A percentile compares a stretch with the other conserved stretches of the same genome.
These are phyloP conservation scores for Chunga burmeisteri DNA, from an alignment of 2,113 vertebrate genomes.

Conservation along the genomic window DNA sequence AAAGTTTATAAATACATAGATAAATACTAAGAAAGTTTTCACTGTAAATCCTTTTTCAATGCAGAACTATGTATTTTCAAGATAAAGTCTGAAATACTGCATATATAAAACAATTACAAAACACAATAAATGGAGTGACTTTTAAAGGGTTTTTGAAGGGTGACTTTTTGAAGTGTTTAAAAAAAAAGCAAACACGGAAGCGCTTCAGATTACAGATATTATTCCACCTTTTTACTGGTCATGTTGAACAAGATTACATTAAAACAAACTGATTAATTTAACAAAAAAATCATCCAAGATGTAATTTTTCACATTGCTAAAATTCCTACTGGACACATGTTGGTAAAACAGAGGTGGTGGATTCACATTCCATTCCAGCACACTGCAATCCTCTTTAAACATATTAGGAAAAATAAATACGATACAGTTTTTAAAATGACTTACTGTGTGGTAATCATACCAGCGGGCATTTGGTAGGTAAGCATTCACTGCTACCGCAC, in stretches of 20 bases:
- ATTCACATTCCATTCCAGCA: neutral
- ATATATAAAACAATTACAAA: too few species aligned
- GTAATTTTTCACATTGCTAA: neutral
- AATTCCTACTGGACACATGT: neutral
- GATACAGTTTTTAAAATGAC: neutral
- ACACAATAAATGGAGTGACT: neutral
- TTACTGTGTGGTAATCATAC: conserved; percentile 79
- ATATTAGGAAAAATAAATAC: too few species aligned
- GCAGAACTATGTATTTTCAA: neutral
- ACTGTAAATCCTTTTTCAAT: neutral
- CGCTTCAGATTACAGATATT: neutral
- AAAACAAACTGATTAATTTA: neutral
- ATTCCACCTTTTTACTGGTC: neutral
- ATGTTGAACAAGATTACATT: neutral
- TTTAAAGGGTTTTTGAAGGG: too few species aligned
- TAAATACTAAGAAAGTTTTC: neutral
- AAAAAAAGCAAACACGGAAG: neutral
- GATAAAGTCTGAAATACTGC: neutral
- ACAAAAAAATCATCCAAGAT: neutral
- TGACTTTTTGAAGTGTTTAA: too few species aligned
- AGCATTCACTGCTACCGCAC: conserved; percentile 16
- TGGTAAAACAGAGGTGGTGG: neutral
- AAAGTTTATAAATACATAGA: neutral
- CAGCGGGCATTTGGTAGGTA: conserved; percentile 75
- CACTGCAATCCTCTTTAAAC: too few species aligned